Percentiles rank a stretch among this genome's conserved stretches.
These are phyloP conservation scores for Petaurus breviceps DNA, from an alignment of 2,113 vertebrate species.

Conservation along the genomic window DNA sequence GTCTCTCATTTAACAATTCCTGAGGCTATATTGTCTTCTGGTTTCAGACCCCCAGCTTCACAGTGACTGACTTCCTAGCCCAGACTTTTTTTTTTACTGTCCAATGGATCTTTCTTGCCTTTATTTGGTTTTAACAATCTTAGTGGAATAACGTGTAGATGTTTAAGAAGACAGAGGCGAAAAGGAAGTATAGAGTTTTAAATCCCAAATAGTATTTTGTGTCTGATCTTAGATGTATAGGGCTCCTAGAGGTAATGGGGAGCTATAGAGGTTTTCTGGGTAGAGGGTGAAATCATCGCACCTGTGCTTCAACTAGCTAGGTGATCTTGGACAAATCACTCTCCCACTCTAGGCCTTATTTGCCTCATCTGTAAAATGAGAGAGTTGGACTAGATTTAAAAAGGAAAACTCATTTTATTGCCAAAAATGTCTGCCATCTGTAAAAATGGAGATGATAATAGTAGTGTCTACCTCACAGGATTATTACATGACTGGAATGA, in stretches of 20 bases:
- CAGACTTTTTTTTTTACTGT: too few species aligned
- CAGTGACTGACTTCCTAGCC: neutral
- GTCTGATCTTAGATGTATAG: too few species aligned
- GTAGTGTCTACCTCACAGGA: too few species aligned
- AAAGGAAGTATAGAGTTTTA: neutral
- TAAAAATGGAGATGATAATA: neutral
- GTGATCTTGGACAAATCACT: neutral
- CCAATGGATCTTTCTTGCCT: neutral
- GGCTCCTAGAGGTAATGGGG: too few species aligned
- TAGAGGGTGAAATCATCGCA: too few species aligned
- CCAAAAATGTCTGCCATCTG: neutral
- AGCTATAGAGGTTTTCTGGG: too few species aligned
- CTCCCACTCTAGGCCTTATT: neutral
- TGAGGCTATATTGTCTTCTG: neutral
- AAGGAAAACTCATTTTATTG: neutral
- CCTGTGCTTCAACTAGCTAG: too few species aligned
- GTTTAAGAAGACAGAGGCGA: neutral
- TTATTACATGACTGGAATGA: neutral
- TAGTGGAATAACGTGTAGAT: neutral
- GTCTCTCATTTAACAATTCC: neutral
- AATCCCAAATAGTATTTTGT: too few species aligned
- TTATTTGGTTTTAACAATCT: neutral
- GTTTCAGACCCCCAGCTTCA: neutral
- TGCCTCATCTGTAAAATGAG: neutral
- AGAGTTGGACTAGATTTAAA: neutral